Evolutionary conservation across 2,888 invertebrate species (phyloP).

Genomic region (Cryptus armator): DNA sequence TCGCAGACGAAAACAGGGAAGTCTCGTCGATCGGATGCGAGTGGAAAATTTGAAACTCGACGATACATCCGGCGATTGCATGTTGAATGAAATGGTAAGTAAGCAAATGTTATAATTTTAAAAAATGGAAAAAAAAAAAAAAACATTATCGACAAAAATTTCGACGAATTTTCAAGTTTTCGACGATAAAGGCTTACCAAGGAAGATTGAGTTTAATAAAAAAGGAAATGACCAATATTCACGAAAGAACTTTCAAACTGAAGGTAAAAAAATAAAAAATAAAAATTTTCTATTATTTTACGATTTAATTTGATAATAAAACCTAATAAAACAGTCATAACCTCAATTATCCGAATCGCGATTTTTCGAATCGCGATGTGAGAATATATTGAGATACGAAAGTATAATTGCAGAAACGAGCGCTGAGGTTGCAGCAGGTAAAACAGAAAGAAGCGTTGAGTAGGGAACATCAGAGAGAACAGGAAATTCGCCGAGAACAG

Average conservation of each 20-base stretch:
- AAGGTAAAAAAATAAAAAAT: too few relatives aligned
- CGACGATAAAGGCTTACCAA: slow-evolving; percentile 84
- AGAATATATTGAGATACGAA: not conserved
- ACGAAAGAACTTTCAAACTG: slow-evolving; percentile 84
- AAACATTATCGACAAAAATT: not conserved
- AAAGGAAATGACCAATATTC: slow-evolving; percentile 84
- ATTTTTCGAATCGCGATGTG: not conserved
- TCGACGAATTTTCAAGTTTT: slow-evolving; percentile 74
- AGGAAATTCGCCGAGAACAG: slow-evolving; percentile 82
- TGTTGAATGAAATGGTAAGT: slow-evolving; percentile 83
- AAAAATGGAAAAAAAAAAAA: not conserved
- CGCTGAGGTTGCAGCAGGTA: slow-evolving; percentile 83
- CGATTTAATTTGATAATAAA: slow-evolving; percentile 5
- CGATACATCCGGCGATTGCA: slow-evolving; percentile 77
- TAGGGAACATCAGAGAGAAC: slow-evolving; percentile 80
- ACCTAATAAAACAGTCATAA: slow-evolving; percentile 12
- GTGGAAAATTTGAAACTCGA: slow-evolving; percentile 81
- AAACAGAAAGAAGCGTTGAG: slow-evolving; percentile 84
- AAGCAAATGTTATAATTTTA: not conserved
- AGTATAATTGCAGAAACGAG: slow-evolving; percentile 82
- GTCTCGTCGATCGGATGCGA: slow-evolving; percentile 79
- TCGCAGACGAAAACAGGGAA: slow-evolving; percentile 80
- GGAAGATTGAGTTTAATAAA: slow-evolving; percentile 84
- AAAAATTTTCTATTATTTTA: not conserved
- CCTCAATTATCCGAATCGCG: not conserved